Evolutionary conservation across 2,113 vertebrate species (phyloP), one percentile per base, ranked within the genome.

Genomic region (Spea multiplicata): DNA sequence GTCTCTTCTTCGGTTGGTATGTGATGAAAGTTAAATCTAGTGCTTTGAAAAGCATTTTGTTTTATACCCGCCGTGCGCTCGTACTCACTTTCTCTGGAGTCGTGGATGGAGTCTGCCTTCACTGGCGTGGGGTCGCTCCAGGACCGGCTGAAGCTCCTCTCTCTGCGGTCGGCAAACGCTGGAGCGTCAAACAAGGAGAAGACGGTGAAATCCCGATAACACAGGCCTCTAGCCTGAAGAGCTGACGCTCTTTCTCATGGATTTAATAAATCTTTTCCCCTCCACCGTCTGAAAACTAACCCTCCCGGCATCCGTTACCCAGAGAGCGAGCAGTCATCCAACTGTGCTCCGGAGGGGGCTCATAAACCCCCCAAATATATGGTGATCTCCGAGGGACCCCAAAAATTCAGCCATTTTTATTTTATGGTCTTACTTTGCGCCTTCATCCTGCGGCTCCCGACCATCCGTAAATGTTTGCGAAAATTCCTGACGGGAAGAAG

Each of bases 41-140:
- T n/a, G n/a, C n/a, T 79, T 76, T 73, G 74, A 52, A 79, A 78
- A 81, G 75, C 75, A 82, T 82, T 84, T 81, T 75, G n/a, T 83
- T 30, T 30, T 30, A 30, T 30, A 30, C 30, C 80, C 83, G 80
- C 75, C 5, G 74, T 83, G 59, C 47, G 0, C 55, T 85, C 86
- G 82, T 85, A 97, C 96, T 93, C 94, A 99, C 97, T 97, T 94
- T 98, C 96, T 95, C 95, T 94, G 89, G 96, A 97, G 92, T 96
- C 96, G 88, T 97, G 95, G 86, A 97, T 94, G 81, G 95, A 94
- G 84, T 98, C 96, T 73, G 95, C 92, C 91, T 97, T 97, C 91
- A 96, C 88, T 61, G 97, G 97, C 87, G 96, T 98, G 84, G 97
- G 97, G 90, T 98, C 97, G 91, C 97, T 98, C 96, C 96, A 98